Base-by-base conservation (phyloP, 92 coral and sea anemone species). In the Pocillopora meandrina region DNA sequence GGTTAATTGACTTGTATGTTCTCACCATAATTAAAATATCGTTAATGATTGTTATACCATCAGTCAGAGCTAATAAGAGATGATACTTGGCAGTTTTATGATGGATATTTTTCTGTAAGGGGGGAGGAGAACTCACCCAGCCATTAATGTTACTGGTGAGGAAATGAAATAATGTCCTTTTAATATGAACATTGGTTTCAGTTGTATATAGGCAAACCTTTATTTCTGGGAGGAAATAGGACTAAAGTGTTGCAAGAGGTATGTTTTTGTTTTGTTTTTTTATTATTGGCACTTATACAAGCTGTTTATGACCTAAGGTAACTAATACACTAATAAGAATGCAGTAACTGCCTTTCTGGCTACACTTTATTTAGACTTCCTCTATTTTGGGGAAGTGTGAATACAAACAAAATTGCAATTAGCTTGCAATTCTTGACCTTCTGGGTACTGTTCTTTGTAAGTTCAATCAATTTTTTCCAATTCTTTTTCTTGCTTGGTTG, bases 201-300 rank as follows among this genome's bases (percentile, higher is more conserved):
- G 98, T 82, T 93, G 62, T 87, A 90, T 84, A 86, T 92, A 62
- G 98, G 98, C 18, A 83, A 90, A 72, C 98, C 98, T 10, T 57
- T 96, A 66, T 96, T 96, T 82, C 60, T 86, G 59, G 98, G 96
- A 65, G 73, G 78, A 78, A 86, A 80, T 11, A 96, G 92, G 74
- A 78, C 58, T 0, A 95, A 85, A 56, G 79, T 96, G 42, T 70
- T 96, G 72, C 92, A 90, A 79, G 90, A 90, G 91, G 98, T 95
- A 71, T 34, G 90, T 31, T 66, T 26, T 26, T 26, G 2, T 36
- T n/a, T 42, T 42, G 7, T 42, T 42, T 7, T 42, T 26, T 26
- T 26, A 26, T 26, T 26, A 26, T 26, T 42, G 49, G 49, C 49
- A 42, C 49, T 42, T 42, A 1, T 42, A 42, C 49, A 1, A 42